phyloP scores from a whole-genome alignment of 2,888 invertebrate genomes.

The Apamea monoglypha region DNA sequence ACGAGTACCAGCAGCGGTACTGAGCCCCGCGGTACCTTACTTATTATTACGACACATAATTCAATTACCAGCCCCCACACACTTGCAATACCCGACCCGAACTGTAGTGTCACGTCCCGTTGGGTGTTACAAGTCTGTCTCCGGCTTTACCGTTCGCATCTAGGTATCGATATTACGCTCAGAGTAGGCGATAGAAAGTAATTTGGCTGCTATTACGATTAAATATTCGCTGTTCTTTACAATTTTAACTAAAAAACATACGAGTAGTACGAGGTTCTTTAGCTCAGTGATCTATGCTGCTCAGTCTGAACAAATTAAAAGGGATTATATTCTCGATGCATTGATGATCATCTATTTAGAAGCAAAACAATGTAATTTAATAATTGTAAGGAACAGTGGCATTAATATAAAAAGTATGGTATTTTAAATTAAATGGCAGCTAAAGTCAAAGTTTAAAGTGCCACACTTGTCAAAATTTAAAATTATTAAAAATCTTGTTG shows the following conservation, averaged over 20 bases:
- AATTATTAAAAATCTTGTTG: conserved; percentile 60
- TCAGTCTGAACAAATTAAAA: conserved; percentile 50
- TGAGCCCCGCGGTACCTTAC: conserved; percentile 85
- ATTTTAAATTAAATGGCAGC: conserved; percentile 41
- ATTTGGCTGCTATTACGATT: conserved; percentile 49
- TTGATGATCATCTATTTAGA: conserved; percentile 26
- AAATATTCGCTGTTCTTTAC: conserved; percentile 60
- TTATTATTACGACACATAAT: conserved; percentile 62
- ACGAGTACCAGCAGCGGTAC: conserved; percentile 98
- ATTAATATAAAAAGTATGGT: conserved; percentile 48
- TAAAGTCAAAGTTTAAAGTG: conserved; percentile 37
- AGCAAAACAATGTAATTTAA: conserved; percentile 35
- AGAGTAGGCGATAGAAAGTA: conserved; percentile 59
- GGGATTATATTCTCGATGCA: conserved; percentile 35
- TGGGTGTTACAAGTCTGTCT: conserved; percentile 49
- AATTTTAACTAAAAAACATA: conserved; percentile 37
- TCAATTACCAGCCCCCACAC: conserved; percentile 66
- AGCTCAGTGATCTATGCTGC: conserved; percentile 52
- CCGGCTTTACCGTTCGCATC: conserved; percentile 47
- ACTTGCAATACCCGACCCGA: conserved; percentile 40
- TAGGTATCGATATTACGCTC: conserved; percentile 59
- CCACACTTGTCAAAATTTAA: conserved; percentile 46
- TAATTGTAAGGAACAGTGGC: conserved; percentile 59
- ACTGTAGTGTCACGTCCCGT: neutral
- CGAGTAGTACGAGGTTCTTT: conserved; percentile 36